These are phyloP conservation scores for Hypocryptadius cinnamomeus DNA, from an alignment of 2,113 vertebrate genomes.

Conservation along the genomic window DNA sequence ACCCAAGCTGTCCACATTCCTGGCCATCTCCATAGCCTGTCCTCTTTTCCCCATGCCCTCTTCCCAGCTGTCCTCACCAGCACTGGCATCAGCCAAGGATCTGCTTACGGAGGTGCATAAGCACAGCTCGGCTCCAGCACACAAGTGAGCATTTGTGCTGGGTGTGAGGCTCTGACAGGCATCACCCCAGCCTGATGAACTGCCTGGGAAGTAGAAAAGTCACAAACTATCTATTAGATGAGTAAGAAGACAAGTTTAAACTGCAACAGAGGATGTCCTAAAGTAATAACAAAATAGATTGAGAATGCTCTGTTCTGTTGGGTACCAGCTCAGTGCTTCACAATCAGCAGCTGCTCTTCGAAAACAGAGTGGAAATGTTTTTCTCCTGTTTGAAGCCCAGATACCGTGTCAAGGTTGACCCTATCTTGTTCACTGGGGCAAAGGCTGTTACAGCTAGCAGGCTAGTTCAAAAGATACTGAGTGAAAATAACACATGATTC, in stretches of 20 bases:
- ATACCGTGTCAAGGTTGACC: background rate
- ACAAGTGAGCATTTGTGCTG: background rate
- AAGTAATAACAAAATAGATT: background rate
- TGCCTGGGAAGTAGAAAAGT: background rate
- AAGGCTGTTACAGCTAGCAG: background rate
- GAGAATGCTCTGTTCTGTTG: rapidly evolving
- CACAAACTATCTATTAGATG: background rate
- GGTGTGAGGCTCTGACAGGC: background rate
- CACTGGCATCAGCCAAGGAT: background rate
- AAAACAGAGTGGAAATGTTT: background rate
- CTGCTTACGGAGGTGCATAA: rapidly evolving
- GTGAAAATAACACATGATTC: background rate
- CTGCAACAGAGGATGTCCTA: background rate
- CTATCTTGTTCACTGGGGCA: background rate
- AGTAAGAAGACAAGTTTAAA: background rate
- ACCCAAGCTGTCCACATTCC: background rate
- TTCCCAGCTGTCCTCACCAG: background rate
- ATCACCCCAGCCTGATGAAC: background rate
- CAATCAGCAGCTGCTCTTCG: background rate
- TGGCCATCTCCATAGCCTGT: background rate
- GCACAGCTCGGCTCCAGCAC: rapidly evolving
- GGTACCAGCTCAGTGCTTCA: background rate
- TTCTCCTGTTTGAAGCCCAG: background rate
- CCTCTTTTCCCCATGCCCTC: background rate
- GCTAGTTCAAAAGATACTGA: background rate